Evolutionary conservation across 2,888 invertebrate genomes (phyloP), one percentile per base, ranked within the genome.

Genomic region (Cerceris rybyensis): DNA sequence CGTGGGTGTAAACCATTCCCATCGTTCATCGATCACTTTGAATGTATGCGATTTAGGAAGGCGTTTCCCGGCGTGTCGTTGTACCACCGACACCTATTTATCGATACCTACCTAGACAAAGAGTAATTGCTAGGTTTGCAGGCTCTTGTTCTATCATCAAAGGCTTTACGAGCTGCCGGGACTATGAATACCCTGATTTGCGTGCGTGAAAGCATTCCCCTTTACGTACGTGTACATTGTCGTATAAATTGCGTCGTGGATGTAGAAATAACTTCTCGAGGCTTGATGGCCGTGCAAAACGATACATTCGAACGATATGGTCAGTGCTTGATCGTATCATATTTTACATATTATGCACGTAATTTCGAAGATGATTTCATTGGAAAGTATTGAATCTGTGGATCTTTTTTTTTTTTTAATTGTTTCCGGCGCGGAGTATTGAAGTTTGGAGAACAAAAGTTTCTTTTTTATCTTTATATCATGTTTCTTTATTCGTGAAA

Each of bases 121-220:
- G 79, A 78, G 79, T 79, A 79, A 79, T 79, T 79, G 79, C 78
- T 61, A 39, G 69, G 72, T 78, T 72, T 55, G 65, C 69, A 13
- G 58, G 65, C 69, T 58, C 69, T 54, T 79, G 68, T 72, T 13
- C 61, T 43, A 9, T 69, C 71, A 39, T 72, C 69, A 66, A 72
- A 68, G 72, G 41, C 54, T 49, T 43, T 65, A 9, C 54, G 11
- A n/a, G 42, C 17, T n/a, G 42, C n/a, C 41, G 39, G 39, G 11
- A 14, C 60, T 63, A 52, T 72, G 65, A 79, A 78, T 77, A 69
- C 65, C 57, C 72, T 50, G 65, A 77, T 70, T 79, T 72, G 71
- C 69, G 46, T 13, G 72, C 69, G 65, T 28, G 58, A 75, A 68
- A 70, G 67, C 70, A 13, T 39, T 17, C 61, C 13, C 43, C 43